These are phyloP conservation scores for Caenorhabditis uteleia DNA, from an alignment of 2,888 invertebrate species.

Conservation along the genomic window DNA sequence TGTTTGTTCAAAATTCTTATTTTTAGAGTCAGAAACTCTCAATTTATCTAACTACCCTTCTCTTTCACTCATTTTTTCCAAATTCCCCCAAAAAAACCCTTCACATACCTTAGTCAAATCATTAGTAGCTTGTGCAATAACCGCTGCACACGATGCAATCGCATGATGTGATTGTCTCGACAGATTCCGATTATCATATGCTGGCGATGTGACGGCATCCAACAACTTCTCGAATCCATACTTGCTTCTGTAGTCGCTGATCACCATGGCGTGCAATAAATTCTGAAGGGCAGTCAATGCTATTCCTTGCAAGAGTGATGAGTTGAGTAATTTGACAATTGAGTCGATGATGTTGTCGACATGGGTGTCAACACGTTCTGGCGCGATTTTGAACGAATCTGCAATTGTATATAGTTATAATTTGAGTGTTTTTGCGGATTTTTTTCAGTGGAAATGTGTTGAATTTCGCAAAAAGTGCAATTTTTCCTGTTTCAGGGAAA, in stretches of 20 bases:
- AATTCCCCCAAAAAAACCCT: too few relatives aligned
- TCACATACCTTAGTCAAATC: conserved; percentile 67
- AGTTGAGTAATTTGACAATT: conserved; percentile 43
- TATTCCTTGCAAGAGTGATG: conserved; percentile 76
- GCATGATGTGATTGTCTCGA: conserved; percentile 84
- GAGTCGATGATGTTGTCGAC: conserved; percentile 77
- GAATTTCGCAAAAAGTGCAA: too few relatives aligned
- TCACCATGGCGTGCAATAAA: too few relatives aligned
- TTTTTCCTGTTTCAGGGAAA: too few relatives aligned
- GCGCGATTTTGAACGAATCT: conserved; percentile 32
- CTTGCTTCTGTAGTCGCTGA: too few relatives aligned
- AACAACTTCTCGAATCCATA: conserved; percentile 85
- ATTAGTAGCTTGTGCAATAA: conserved; percentile 76
- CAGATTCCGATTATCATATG: conserved; percentile 71
- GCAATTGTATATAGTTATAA: too few relatives aligned
- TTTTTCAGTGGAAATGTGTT: too few relatives aligned
- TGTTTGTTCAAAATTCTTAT: too few relatives aligned
- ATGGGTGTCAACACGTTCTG: conserved; percentile 50
- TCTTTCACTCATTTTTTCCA: conserved; percentile 2
- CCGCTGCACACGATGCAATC: conserved; percentile 93
- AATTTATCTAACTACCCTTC: not conserved
- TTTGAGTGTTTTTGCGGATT: too few relatives aligned
- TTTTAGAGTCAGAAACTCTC: too few relatives aligned
- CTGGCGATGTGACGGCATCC: conserved; percentile 80
- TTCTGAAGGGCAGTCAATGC: conserved; percentile 90